Evolutionary conservation across 1,140 invertebrate species (phyloP).

Genomic region (Colletes gigas): DNA sequence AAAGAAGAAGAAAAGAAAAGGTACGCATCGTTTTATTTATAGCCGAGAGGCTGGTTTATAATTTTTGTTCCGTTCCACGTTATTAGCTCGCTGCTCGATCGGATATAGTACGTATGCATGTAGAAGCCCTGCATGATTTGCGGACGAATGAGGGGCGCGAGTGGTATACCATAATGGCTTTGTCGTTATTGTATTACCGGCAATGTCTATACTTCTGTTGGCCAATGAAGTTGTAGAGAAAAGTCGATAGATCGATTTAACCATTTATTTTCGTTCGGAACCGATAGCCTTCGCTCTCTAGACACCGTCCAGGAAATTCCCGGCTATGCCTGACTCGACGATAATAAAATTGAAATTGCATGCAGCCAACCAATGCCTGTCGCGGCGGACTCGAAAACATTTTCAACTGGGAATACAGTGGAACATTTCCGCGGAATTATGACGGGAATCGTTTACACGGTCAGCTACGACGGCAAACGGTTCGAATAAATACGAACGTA

Average conservation of each 20-base stretch:
- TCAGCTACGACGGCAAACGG: not conserved
- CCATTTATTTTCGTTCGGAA: conserved; percentile 3
- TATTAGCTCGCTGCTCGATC: not conserved
- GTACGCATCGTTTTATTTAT: no score
- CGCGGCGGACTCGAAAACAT: not conserved
- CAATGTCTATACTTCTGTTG: conserved; percentile 28
- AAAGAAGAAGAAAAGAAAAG: no score
- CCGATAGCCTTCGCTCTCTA: not conserved
- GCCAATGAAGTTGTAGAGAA: not conserved
- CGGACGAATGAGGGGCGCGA: not conserved
- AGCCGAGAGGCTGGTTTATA: no score
- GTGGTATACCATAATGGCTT: not conserved
- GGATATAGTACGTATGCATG: no score
- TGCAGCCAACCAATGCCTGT: not conserved
- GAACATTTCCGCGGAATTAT: not conserved
- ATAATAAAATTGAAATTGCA: conserved; percentile 13
- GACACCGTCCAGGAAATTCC: conserved; percentile 6
- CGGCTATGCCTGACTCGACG: not conserved
- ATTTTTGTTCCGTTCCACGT: no score
- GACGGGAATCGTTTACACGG: not conserved
- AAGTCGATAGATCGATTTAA: conserved; percentile 19
- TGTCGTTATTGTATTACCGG: conserved; percentile 37
- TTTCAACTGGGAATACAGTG: not conserved
- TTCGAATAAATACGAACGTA: not conserved
- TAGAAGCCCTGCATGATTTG: not conserved